Percentiles rank a stretch among this genome's conserved stretches.
Evolutionary conservation across 2,888 invertebrate species (phyloP).

Genomic region (Callyntrura sp.): DNA sequence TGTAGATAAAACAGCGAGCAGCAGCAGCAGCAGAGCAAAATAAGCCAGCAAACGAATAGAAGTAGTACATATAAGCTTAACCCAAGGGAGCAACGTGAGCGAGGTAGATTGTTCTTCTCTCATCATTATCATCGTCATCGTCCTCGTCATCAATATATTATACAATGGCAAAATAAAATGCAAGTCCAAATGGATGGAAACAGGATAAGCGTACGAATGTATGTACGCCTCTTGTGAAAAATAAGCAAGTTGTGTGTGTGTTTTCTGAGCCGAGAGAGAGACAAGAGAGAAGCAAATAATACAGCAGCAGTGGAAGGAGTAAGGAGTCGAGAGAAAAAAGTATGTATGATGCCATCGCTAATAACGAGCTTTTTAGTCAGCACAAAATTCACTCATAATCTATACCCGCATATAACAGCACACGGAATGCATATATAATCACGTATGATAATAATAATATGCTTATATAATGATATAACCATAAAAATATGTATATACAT

Average conservation of each 20-base stretch:
- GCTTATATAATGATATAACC: constrained; percentile 30
- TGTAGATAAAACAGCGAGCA: constrained; percentile 28
- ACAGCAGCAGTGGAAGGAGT: neutral
- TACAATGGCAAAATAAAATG: constrained; percentile 64
- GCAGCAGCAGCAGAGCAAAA: neutral
- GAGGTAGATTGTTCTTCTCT: constrained; percentile 61
- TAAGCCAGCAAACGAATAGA: neutral
- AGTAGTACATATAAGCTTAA: constrained; percentile 8
- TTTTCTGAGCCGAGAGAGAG: neutral
- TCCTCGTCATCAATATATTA: constrained; percentile 59
- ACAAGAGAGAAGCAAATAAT: constrained; percentile 32
- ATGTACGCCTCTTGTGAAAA: constrained; percentile 58
- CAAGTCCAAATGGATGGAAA: constrained; percentile 65
- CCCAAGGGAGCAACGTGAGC: constrained; percentile 59
- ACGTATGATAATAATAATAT: constrained; percentile 25
- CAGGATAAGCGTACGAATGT: constrained; percentile 49
- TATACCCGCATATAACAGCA: constrained; percentile 7
- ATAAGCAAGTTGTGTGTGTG: constrained; percentile 43
- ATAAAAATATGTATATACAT: neutral
- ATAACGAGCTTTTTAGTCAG: constrained; percentile 66
- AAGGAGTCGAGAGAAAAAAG: constrained; percentile 16
- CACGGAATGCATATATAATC: constrained; percentile 53
- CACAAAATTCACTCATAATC: constrained; percentile 62
- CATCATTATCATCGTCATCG: constrained; percentile 56
- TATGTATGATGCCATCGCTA: constrained; percentile 62